Evolutionary conservation across 2,113 vertebrate species (phyloP), one percentile per base, ranked within the genome.

Genomic region (Panthera uncia): DNA sequence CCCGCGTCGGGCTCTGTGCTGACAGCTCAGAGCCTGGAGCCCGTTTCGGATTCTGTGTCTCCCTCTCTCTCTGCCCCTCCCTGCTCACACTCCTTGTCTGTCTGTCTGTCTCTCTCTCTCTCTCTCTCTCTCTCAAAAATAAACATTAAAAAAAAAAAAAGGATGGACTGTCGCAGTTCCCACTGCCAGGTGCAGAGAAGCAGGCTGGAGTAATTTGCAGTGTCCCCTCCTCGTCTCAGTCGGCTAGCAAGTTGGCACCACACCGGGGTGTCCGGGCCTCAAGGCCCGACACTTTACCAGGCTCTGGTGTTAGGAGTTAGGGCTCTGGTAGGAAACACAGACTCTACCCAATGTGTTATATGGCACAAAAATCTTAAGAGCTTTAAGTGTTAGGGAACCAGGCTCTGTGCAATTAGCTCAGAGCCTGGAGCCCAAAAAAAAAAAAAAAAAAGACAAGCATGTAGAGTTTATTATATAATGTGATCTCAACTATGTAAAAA

Each of bases 231-330:
- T 3, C 63, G 27, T 63, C 36, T 55, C 3, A 21, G 33, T 7
- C 5, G 2, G 4, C 36, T 73, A 27, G 63, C 57, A 57, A 38
- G 52, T 82, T 19, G 52, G 18, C 1, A 9, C 14, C 33, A 63
- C 2, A 1, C 19, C 48, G 52, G n/a, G 23, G 33, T 3, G 25
- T 9, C 38, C 57, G 33, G 71, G 36, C 29, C 25, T 66, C 38
- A 29, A 8, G 33, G 66, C 14, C 33, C 0, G 0, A 14, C 4
- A 23, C 1, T 45, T 76, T 50, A 10, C 31, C 19, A 45, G 45
- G 13, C 38, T 55, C 57, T 84, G 21, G 57, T 61, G 21, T 61
- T 9, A 7, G 57, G 15, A 61, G 38, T 31, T 18, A 63, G 50
- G 19, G 63, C 21, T 74, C 33, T 27, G 38, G 23, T 69, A 16